Evolutionary conservation across 1,140 invertebrate species (phyloP), one percentile per base, ranked within the genome.

Genomic region (Idris sp.): DNA sequence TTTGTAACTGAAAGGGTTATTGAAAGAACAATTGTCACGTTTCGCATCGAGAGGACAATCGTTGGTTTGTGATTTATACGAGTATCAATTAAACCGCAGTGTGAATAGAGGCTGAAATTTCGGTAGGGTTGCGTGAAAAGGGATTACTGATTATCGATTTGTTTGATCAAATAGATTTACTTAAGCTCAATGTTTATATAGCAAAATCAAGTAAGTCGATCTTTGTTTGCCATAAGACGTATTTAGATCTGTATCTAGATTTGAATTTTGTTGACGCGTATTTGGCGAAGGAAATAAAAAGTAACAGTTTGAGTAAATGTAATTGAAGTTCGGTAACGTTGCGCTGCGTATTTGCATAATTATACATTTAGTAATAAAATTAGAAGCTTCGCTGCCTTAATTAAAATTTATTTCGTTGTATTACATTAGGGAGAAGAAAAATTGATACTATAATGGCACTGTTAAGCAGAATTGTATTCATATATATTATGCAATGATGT

Each of bases 1-100:
- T 84, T 86, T 83, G 85, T 82, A 83, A 79, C 77, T 54, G 56
- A 74, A 76, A 77, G 78, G 76, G 76, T 72, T 69, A 72, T 76
- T 78, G 75, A 77, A 69, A 76, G 71, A 71, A 61, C 46, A 71
- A 59, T 73, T 80, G 77, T 80, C 81, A 83, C 82, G 81, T 83
- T 80, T 78, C 81, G 80, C 81, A 80, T 81, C 79, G n/a, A n/a
- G 76, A 61, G 44, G 65, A 79, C 72, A 64, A 79, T 79, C 54
- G 22, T 62, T 49, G 36, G 49, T 28, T 53, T 16, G 16, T 38
- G 36, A 58, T 65, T 64, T 68, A 48, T 40, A 33, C 38, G 14
- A 33, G 38, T 33, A 49, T 62, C 62, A 62, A 49, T 41, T 67
- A 49, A 74, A 46, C 43, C 58, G 8, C 13, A 5, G 35, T 18